These are phyloP conservation scores for Aromia moschata DNA, from an alignment of 2,888 invertebrate species.

Conservation along the genomic window DNA sequence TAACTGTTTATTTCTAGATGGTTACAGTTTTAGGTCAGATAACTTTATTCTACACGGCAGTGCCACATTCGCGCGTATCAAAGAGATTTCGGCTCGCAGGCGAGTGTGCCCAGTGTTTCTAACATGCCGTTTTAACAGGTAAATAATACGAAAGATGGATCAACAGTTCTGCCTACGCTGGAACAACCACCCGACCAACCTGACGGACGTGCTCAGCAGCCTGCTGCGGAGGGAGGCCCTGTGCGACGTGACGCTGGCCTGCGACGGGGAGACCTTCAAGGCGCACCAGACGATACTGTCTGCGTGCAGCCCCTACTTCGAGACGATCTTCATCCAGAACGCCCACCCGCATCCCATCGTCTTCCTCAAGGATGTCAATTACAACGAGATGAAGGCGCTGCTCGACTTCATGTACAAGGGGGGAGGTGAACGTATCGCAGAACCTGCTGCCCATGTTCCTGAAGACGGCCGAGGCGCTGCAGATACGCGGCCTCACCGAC, in stretches of 20 bases:
- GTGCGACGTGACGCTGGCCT: constrained; percentile 92
- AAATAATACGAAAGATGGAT: constrained; percentile 60
- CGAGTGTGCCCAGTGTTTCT: constrained; percentile 4
- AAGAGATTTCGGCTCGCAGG: background rate
- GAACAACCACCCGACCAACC: constrained; percentile 93
- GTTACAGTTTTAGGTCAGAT: constrained; percentile 64
- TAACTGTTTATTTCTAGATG: constrained; percentile 63
- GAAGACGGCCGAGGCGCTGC: constrained; percentile 91
- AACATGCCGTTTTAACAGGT: constrained; percentile 40
- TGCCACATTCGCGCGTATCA: constrained; percentile 30
- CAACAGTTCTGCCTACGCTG: constrained; percentile 95
- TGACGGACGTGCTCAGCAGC: constrained; percentile 89
- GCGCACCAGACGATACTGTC: constrained; percentile 94
- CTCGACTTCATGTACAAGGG: constrained; percentile 95
- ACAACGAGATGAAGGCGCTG: constrained; percentile 87
- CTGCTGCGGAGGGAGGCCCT: constrained; percentile 87
- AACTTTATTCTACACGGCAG: constrained; percentile 58
- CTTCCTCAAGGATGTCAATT: constrained; percentile 91
- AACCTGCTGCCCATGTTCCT: constrained; percentile 90
- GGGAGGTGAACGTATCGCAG: constrained; percentile 83
- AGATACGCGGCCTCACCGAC: constrained; percentile 89
- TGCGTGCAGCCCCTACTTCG: constrained; percentile 94
- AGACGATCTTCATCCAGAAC: constrained; percentile 89
- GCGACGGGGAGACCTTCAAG: constrained; percentile 90
- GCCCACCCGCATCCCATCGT: constrained; percentile 91